phyloP scores from a whole-genome alignment of 2,797 vertebrate species.

The Lepilemur septentrionalis region DNA sequence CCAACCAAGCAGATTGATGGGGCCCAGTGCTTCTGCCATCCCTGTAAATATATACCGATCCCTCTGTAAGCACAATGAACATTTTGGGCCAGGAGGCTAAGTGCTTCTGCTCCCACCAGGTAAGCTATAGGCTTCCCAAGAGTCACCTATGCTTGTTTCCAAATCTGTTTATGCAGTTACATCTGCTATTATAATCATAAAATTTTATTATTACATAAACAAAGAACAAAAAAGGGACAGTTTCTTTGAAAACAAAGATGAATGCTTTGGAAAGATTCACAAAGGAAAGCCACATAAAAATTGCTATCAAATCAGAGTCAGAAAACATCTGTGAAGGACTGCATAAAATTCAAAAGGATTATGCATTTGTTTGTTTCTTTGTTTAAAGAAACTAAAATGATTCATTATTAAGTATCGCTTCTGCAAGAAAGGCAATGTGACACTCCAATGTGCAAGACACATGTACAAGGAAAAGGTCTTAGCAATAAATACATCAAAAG shows the following conservation, averaged over 20 bases:
- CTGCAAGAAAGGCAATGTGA: not conserved
- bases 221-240: not conserved
- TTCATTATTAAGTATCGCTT: not conserved
- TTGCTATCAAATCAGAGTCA: not conserved
- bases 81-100: not conserved
- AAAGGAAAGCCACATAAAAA: not conserved
- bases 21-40: not conserved
- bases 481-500: not conserved
- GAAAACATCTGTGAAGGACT: not conserved
- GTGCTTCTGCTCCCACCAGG: not conserved
- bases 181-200: not conserved
- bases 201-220: not conserved
- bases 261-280: not conserved
- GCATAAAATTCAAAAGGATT: not conserved
- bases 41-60: not conserved
- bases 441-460: not conserved
- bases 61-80: not conserved
- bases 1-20: not conserved
- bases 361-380: not conserved
- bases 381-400: constrained; percentile 2
- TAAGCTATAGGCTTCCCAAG: not conserved
- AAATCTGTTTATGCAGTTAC: not conserved
- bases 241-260: not conserved
- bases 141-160: not conserved
- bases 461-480: not conserved